phyloP scores from a whole-genome alignment of 2,113 vertebrate species.

The Sapajus apella region DNA sequence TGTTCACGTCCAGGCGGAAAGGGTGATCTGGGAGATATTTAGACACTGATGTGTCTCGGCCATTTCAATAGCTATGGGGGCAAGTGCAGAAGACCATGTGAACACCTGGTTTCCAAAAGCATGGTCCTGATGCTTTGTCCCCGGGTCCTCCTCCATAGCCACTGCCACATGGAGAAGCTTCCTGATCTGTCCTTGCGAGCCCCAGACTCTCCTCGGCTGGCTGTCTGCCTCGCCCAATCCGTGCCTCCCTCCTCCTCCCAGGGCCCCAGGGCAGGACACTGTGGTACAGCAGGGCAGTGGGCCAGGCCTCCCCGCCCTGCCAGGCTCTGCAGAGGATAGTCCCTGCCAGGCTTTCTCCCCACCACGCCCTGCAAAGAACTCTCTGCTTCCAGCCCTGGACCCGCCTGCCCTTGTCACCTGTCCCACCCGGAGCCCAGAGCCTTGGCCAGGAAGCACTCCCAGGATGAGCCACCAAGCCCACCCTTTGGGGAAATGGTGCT shows the following conservation, averaged over 20 bases:
- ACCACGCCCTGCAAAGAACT: neutral
- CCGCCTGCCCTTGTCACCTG: neutral
- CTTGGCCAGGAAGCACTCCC: no score
- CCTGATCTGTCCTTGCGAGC: neutral
- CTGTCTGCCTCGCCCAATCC: neutral
- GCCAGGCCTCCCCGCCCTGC: neutral
- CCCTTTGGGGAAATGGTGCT: neutral
- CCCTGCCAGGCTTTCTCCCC: no score
- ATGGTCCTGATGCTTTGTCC: neutral
- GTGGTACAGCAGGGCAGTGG: rapidly evolving
- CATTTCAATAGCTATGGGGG: neutral
- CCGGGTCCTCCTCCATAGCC: neutral
- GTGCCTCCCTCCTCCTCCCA: neutral
- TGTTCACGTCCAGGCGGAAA: neutral
- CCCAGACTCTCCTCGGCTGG: neutral
- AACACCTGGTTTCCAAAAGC: no score
- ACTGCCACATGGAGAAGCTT: neutral
- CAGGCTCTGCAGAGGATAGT: neutral
- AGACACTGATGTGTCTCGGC: rapidly evolving
- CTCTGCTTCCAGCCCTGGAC: neutral
- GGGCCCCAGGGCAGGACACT: neutral
- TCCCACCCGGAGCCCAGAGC: neutral
- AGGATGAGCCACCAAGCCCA: neutral
- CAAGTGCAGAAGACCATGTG: neutral
- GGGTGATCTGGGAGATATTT: neutral